Conservation (phyloP, 2,113 vertebrate species). For the Scartelaos histophorus region DNA sequence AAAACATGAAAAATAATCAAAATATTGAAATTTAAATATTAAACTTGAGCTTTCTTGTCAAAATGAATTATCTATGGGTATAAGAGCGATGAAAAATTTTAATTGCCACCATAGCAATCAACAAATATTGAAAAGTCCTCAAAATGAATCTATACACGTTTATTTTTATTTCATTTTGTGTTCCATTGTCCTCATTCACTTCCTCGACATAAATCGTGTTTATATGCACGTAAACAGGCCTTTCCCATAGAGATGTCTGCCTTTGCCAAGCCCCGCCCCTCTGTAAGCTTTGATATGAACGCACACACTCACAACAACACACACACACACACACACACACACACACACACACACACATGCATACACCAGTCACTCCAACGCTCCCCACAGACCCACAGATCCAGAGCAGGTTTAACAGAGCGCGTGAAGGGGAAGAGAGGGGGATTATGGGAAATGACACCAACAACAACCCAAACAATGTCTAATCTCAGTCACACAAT, state of each 20-base stretch:
- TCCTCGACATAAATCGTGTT: background rate
- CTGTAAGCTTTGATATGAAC: slow-evolving; percentile 16
- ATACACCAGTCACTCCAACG: slow-evolving; percentile 14
- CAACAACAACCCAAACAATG: slow-evolving; percentile 31
- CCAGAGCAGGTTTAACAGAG: slow-evolving; percentile 46
- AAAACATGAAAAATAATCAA: too few relatives aligned
- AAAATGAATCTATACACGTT: too few relatives aligned
- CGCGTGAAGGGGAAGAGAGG: slow-evolving; percentile 36
- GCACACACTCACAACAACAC: slow-evolving; percentile 10
- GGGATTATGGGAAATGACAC: slow-evolving; percentile 54
- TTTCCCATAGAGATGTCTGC: slow-evolving; percentile 19
- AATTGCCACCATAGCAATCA: too few relatives aligned
- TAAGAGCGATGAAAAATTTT: too few relatives aligned
- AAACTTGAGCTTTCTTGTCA: too few relatives aligned
- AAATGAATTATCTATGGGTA: too few relatives aligned
- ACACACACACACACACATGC: slow-evolving; percentile 5
- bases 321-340: slow-evolving; percentile 12
- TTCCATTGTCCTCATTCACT: background rate
- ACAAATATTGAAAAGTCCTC: too few relatives aligned
- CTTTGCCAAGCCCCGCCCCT: slow-evolving; percentile 28
- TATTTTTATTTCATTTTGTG: background rate
- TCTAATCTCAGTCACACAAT: slow-evolving; percentile 34
- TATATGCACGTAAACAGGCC: slow-evolving; percentile 7
- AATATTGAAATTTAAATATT: too few relatives aligned
- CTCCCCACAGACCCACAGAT: slow-evolving; percentile 30